Conservation (phyloP, 2,797 vertebrate species). For the Enteromius anoplus region DNA sequence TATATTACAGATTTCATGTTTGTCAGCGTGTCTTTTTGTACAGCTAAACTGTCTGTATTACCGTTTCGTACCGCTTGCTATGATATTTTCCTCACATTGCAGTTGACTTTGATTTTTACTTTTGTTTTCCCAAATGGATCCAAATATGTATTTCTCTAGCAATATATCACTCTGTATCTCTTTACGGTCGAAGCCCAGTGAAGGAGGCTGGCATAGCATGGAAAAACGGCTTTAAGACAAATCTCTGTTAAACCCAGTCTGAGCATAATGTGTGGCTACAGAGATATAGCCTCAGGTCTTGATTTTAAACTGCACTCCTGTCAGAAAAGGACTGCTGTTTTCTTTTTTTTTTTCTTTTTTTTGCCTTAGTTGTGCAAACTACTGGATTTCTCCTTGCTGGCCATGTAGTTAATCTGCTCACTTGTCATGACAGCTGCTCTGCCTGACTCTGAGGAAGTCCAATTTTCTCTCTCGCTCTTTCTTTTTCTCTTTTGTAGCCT, state of each 20-base stretch:
- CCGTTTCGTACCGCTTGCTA: neutral
- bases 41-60: neutral
- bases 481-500: neutral
- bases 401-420: conserved; percentile 18
- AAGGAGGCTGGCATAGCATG: conserved; percentile 2
- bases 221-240: conserved; percentile 24
- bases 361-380: conserved; percentile 32
- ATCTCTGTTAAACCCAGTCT: conserved; percentile 34
- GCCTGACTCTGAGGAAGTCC: conserved; percentile 23
- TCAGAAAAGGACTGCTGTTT: conserved; percentile 42
- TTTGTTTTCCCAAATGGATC: neutral
- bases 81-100: neutral
- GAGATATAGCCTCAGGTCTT: conserved; percentile 44
- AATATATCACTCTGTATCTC: conserved; percentile 23
- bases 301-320: conserved; percentile 42
- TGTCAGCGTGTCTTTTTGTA: neutral
- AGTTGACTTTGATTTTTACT: conserved; percentile 32
- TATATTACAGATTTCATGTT: neutral
- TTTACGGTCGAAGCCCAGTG: conserved; percentile 25
- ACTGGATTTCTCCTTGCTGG: conserved; percentile 14
- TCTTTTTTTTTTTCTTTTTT: neutral
- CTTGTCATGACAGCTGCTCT: conserved; percentile 22
- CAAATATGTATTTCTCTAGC: conserved; percentile 15
- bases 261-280: conserved; percentile 27
- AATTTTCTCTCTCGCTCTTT: conserved; percentile 18